These are phyloP conservation scores for Epirrhoe tristata DNA, from an alignment of 2,888 invertebrate species.

Conservation along the genomic window DNA sequence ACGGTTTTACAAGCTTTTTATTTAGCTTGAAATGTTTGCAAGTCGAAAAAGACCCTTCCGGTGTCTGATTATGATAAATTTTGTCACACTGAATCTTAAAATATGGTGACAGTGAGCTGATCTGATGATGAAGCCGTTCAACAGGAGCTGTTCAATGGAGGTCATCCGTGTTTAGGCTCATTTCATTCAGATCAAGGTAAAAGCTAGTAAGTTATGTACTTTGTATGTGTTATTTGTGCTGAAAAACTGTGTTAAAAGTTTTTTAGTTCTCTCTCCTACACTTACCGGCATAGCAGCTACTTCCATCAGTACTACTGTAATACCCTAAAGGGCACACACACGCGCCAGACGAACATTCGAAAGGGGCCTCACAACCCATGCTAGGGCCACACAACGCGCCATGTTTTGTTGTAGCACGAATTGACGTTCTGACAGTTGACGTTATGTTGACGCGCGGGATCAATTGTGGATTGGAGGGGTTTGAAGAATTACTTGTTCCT, in stretches of 20 bases:
- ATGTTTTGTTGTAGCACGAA: conserved; percentile 36
- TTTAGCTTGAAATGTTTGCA: too few species aligned
- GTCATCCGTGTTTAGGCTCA: too few species aligned
- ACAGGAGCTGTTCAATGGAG: too few species aligned
- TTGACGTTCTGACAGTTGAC: conserved; percentile 18
- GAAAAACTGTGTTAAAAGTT: neutral
- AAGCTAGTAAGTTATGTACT: too few species aligned
- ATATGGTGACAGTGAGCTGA: too few species aligned
- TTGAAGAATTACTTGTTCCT: conserved; percentile 21
- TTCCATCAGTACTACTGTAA: conserved; percentile 53
- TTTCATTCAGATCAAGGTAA: too few species aligned
- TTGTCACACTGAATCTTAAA: too few species aligned
- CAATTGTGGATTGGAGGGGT: neutral
- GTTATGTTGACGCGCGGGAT: conserved; percentile 13
- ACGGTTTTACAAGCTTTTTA: too few species aligned
- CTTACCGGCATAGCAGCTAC: conserved; percentile 68
- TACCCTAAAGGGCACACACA: conserved; percentile 74
- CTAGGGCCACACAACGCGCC: conserved; percentile 50
- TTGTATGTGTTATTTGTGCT: neutral
- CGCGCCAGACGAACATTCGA: conserved; percentile 59
- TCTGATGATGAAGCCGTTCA: too few species aligned
- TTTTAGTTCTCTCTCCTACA: neutral
- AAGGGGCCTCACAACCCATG: conserved; percentile 53
- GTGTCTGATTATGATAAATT: too few species aligned
- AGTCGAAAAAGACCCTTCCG: too few species aligned